phyloP scores from a whole-genome alignment of 2,113 vertebrate species.

The Barnardius zonarius region DNA sequence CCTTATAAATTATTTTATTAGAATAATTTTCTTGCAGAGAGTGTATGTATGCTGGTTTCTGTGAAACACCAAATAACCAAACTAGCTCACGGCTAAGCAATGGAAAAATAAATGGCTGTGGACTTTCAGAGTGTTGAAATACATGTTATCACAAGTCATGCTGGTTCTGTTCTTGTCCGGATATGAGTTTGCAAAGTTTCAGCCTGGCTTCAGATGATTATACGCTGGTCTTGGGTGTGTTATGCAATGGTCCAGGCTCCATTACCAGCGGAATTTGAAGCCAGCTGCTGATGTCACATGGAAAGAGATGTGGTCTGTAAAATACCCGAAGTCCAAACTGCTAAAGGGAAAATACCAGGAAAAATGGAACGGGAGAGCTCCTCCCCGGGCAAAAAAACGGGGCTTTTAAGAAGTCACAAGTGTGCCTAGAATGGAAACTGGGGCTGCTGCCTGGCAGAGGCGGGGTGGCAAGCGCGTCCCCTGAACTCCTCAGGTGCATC shows the following conservation, averaged over 20 bases:
- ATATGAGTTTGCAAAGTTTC: conserved; percentile 14
- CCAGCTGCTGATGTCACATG: not conserved
- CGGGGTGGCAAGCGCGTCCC: not conserved
- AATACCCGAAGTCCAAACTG: not conserved
- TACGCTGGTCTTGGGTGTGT: not conserved
- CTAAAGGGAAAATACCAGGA: not conserved
- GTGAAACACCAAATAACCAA: not conserved
- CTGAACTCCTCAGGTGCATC: not conserved
- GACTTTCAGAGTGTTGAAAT: not conserved
- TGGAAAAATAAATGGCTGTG: not conserved
- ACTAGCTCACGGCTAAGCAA: not conserved
- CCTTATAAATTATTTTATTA: not conserved
- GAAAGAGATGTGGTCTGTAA: not conserved
- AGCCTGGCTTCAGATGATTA: not conserved
- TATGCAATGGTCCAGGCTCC: not conserved
- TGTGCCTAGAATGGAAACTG: not conserved
- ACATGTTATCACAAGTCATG: not conserved
- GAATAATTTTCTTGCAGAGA: not conserved
- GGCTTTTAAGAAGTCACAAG: not conserved
- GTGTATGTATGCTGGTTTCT: rapidly evolving
- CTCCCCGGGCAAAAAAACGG: not conserved
- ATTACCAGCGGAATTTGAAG: not conserved
- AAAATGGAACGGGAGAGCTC: not conserved
- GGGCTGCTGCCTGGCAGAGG: not conserved
- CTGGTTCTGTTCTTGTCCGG: not conserved